These are phyloP conservation scores for Harmothoe impar DNA, from an alignment of 2,888 invertebrate species.

Conservation along the genomic window DNA sequence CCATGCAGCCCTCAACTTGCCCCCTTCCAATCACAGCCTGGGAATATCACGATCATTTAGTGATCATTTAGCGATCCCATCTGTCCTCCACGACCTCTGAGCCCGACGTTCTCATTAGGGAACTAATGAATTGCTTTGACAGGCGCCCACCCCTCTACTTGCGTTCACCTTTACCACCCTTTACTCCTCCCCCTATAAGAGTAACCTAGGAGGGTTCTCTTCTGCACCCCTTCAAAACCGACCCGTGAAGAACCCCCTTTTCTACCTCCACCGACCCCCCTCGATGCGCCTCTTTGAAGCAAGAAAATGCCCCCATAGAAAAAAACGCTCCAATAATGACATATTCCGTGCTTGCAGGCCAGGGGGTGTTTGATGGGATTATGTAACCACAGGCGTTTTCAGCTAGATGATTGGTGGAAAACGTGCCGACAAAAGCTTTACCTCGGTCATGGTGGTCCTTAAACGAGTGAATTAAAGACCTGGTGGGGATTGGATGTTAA, in stretches of 20 bases:
- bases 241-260: conserved; percentile 15
- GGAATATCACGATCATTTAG: conserved; percentile 13
- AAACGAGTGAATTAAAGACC: conserved; percentile 14
- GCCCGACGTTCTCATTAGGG: background rate
- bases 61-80: background rate
- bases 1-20: too few relatives aligned
- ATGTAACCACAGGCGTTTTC: conserved; percentile 3
- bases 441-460: background rate
- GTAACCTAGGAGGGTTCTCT: background rate
- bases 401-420: background rate
- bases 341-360: background rate
- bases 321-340: background rate
- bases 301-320: background rate
- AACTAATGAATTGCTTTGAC: conserved; percentile 27
- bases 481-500: background rate
- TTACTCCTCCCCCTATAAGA: background rate
- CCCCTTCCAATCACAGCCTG: background rate
- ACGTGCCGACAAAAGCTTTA: background rate
- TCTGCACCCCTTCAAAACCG: background rate
- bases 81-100: conserved; percentile 12
- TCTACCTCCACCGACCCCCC: background rate
- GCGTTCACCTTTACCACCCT: background rate
- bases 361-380: conserved; percentile 11
- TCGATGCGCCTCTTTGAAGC: background rate
- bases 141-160: background rate